These are phyloP conservation scores for Pollenia labialis DNA, from an alignment of 2,888 invertebrate genomes.

Conservation along the genomic window DNA sequence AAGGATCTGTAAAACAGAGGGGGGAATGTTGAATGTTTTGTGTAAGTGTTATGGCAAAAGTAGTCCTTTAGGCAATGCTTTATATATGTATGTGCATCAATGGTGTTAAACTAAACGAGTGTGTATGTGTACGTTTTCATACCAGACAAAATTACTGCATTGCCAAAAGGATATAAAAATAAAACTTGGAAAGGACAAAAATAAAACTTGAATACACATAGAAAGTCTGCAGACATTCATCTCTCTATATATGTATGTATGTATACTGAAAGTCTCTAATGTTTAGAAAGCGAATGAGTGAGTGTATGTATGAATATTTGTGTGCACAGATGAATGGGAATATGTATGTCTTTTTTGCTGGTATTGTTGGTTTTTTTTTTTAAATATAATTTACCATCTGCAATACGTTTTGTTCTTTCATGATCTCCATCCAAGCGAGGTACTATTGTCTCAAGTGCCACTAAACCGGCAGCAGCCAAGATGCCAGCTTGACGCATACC, in stretches of 20 bases:
- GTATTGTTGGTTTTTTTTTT: neutral
- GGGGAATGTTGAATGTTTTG: constrained; percentile 53
- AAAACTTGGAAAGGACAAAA: constrained; percentile 17
- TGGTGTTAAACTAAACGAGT: neutral
- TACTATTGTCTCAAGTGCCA: constrained; percentile 92
- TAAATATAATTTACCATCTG: constrained; percentile 85
- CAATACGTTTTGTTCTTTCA: constrained; percentile 87
- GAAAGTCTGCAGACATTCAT: neutral
- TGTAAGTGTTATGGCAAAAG: constrained; percentile 62
- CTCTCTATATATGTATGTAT: neutral
- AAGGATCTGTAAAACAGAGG: constrained; percentile 4
- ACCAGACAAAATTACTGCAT: constrained; percentile 60
- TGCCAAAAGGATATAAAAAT: constrained; percentile 45
- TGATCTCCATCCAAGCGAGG: constrained; percentile 91
- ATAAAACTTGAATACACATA: neutral
- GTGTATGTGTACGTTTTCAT: neutral
- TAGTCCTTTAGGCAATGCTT: constrained; percentile 60
- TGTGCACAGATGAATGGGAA: neutral
- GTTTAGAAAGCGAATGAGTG: constrained; percentile 22
- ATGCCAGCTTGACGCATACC: constrained; percentile 97
- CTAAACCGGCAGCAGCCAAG: constrained; percentile 94
- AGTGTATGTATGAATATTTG: constrained; percentile 26
- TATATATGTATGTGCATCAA: neutral
- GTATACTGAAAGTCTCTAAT: neutral
- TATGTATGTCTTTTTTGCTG: constrained; percentile 35